Conservation (phyloP, 2,113 vertebrate genomes). For the Mugil cephalus region DNA sequence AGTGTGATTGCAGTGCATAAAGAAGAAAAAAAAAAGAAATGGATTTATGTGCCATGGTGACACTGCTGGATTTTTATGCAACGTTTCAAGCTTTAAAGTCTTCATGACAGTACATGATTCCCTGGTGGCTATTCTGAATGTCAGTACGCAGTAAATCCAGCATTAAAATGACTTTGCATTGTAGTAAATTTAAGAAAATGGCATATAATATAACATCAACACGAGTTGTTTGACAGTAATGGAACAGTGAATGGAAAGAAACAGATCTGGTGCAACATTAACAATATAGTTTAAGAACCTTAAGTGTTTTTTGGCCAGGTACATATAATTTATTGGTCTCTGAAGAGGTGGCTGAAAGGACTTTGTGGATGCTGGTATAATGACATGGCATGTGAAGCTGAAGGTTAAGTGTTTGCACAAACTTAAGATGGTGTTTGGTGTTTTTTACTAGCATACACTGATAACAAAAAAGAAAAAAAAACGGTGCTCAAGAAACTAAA, state of each 20-base stretch:
- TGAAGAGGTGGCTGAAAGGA: neutral
- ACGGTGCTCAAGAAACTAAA: too few species aligned
- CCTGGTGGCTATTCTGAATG: conserved; percentile 20
- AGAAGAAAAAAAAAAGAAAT: neutral
- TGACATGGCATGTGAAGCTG: conserved; percentile 5
- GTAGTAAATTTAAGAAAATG: conserved; percentile 19
- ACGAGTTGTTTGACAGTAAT: neutral
- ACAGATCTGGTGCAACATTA: neutral
- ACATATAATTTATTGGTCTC: neutral
- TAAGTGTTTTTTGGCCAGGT: neutral
- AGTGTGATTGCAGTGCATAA: neutral
- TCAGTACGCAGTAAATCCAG: conserved; percentile 7
- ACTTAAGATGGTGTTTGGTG: too few species aligned
- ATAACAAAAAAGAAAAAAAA: too few species aligned
- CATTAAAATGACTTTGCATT: conserved; percentile 30
- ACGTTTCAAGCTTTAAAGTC: conserved; percentile 21
- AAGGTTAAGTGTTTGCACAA: too few species aligned
- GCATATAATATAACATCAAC: too few species aligned
- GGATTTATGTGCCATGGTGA: conserved; percentile 17
- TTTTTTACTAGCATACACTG: too few species aligned
- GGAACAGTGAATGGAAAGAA: neutral
- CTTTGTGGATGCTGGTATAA: neutral
- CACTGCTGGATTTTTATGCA: conserved; percentile 29
- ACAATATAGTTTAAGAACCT: neutral
- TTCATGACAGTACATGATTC: conserved; percentile 19